A percentile compares a stretch with the other conserved stretches of the same genome.
Conservation (phyloP, 2,113 vertebrate species). For the Ondatra zibethicus region DNA sequence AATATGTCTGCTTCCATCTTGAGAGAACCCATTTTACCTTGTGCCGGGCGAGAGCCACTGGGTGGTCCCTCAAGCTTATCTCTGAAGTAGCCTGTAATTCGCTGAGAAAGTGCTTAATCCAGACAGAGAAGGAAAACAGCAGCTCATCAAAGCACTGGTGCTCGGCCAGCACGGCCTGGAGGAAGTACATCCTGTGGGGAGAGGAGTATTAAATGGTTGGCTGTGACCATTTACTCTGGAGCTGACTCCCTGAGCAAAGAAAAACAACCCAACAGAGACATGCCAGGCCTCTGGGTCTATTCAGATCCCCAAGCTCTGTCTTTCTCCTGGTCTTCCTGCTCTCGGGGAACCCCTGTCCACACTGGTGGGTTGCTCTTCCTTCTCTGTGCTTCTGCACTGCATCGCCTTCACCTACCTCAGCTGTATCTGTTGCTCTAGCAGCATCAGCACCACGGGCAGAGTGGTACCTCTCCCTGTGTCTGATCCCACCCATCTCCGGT, state of each 20-base stretch:
- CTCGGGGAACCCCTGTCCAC: too few relatives aligned
- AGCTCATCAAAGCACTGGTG: conserved; percentile 92
- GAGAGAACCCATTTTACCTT: conserved; percentile 87
- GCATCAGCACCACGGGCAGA: accelerated
- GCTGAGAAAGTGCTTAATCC: conserved; percentile 92
- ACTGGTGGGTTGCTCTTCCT: accelerated
- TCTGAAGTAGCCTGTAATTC: conserved; percentile 91
- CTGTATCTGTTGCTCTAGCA: accelerated
- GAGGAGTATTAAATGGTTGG: conserved; percentile 24
- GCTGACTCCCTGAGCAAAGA: not conserved
- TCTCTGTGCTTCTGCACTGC: not conserved
- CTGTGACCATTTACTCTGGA: not conserved
- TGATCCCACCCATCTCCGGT: not conserved
- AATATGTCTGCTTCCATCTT: not conserved
- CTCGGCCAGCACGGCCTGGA: conserved; percentile 88
- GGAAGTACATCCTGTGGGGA: conserved; percentile 87
- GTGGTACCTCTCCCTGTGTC: not conserved
- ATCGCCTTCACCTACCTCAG: not conserved
- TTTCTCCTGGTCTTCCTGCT: not conserved
- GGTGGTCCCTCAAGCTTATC: conserved; percentile 89
- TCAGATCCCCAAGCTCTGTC: not conserved
- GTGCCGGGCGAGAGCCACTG: conserved; percentile 86
- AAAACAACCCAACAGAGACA: not conserved
- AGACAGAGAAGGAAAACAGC: conserved; percentile 90
- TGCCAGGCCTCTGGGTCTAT: not conserved